Conservation (phyloP, 2,888 invertebrate genomes). For the Ormyrus nitidulus region DNA sequence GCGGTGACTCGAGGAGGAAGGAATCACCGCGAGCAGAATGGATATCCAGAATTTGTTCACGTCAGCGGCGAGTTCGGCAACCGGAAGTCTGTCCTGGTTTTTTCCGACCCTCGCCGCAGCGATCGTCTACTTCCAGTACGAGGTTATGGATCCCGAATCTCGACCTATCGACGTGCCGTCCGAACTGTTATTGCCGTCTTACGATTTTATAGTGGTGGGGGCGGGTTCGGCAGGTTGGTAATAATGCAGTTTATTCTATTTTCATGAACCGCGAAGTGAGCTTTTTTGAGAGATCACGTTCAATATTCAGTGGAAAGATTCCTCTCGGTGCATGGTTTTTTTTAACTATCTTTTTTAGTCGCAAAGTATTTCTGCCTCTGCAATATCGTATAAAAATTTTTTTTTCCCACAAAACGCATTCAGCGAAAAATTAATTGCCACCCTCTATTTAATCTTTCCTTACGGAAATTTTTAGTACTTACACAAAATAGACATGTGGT, state of each 20-base stretch:
- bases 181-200: conserved; percentile 81
- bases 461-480: too few species aligned
- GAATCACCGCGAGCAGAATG: conserved; percentile 61
- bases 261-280: background rate
- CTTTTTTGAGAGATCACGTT: background rate
- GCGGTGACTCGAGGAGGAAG: background rate
- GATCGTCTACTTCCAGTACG: conserved; percentile 91
- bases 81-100: conserved; percentile 86
- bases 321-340: too few species aligned
- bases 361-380: too few species aligned
- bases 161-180: conserved; percentile 84
- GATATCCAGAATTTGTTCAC: conserved; percentile 68
- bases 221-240: conserved; percentile 88
- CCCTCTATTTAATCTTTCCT: too few species aligned
- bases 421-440: too few species aligned
- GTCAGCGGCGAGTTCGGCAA: conserved; percentile 74
- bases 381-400: too few species aligned
- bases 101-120: conserved; percentile 90
- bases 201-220: conserved; percentile 91
- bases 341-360: too few species aligned
- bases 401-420: too few species aligned
- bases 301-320: too few species aligned
- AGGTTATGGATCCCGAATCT: conserved; percentile 89
- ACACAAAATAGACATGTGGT: too few species aligned
- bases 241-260: too few species aligned